Percentiles rank a stretch among this genome's conserved stretches.
phyloP scores from a whole-genome alignment of 2,888 invertebrate genomes.

The Aphidoletes aphidimyza region DNA sequence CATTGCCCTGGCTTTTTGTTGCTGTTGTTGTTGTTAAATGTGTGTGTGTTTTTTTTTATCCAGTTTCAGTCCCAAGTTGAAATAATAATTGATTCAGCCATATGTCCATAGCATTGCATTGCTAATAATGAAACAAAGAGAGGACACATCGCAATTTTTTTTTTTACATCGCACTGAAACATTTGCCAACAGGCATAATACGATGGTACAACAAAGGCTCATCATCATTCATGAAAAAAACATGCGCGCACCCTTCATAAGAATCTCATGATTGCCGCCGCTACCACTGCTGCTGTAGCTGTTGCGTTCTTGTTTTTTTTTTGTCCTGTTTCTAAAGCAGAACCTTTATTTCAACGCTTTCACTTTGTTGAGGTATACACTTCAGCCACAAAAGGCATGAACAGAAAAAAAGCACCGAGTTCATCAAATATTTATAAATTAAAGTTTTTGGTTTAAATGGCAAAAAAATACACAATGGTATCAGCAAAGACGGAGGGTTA shows the following conservation, averaged over 20 bases:
- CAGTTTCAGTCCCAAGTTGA: not conserved
- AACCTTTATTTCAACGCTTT: slow-evolving; percentile 33
- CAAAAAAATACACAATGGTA: not conserved
- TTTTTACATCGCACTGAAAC: not conserved
- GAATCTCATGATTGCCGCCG: not conserved
- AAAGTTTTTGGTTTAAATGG: slow-evolving; percentile 41
- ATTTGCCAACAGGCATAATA: not conserved
- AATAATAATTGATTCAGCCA: slow-evolving; percentile 29
- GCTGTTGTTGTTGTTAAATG: not conserved
- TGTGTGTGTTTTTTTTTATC: not conserved
- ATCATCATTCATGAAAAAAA: slow-evolving; percentile 1
- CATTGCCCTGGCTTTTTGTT: not conserved
- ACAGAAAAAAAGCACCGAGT: slow-evolving; percentile 7
- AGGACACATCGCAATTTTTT: not conserved
- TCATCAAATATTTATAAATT: slow-evolving; percentile 46
- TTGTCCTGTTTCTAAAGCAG: not conserved
- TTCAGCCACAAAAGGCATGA: not conserved
- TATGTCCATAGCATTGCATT: not conserved
- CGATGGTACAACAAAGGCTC: too few relatives aligned
- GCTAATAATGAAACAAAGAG: slow-evolving; percentile 14
- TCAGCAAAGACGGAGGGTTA: too few relatives aligned
- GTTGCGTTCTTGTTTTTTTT: not conserved
- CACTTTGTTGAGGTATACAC: slow-evolving; percentile 29
- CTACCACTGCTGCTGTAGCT: too few relatives aligned
- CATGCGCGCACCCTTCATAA: not conserved